Evolutionary conservation across 1,140 invertebrate species (phyloP), one percentile per base, ranked within the genome.

Genomic region (Halictus rubicundus): DNA sequence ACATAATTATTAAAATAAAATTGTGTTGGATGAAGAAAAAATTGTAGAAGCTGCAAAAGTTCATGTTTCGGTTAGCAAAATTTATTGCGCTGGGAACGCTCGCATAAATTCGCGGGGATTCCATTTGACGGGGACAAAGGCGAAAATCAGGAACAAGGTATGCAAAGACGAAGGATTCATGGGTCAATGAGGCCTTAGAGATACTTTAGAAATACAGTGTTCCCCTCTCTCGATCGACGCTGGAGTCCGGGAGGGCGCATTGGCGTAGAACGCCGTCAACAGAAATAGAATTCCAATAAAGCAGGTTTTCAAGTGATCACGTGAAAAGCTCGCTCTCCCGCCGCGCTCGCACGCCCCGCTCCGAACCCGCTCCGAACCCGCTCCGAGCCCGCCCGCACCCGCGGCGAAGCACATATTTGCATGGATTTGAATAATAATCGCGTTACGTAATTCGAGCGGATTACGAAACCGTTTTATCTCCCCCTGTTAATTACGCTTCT

Each of bases 171-270:
- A 83, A 86, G 84, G 80, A 86, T 86, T 87, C 80, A 76, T 80
- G 78, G 86, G 80, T 88, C 87, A 89, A 89, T 88, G 84, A 86
- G 80, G 86, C 82, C 80, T 85, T 72, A 77, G 81, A 84, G 76
- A 87, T 82, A 85, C 69, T 82, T 83, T 74, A 87, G 81, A 83
- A 84, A 89, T 89, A 87, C 80, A 69, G 78, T 72, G 60, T 70
- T 79, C 69, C 54, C 64, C 72, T 59, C 78, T 68, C 70, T 14
- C 61, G 27, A 27, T 49, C 52, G 68, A 69, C 21, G 71, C 69
- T 65, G 75, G 81, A 89, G 81, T 88, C 87, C 88, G 74, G 88
- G 87, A 89, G 88, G 81, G 85, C 87, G 66, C 88, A 89, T 82
- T 88, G 88, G 88, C 88, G 88, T 89, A 89, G 84, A 80, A 27